phyloP scores from a whole-genome alignment of 2,113 vertebrate genomes.

The Prionailurus viverrinus region DNA sequence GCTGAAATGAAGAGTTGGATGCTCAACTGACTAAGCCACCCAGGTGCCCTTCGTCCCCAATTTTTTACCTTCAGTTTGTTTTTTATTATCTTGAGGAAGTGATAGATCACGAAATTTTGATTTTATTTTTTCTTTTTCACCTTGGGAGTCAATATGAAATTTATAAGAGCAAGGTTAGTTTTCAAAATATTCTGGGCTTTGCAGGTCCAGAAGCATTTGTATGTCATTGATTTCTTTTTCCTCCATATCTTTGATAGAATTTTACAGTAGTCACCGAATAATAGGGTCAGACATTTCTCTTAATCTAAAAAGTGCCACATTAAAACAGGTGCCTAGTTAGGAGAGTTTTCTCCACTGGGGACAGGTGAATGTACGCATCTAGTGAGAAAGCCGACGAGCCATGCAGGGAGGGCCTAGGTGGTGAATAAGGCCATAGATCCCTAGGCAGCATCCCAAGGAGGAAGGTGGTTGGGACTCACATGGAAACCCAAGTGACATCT shows the following conservation, averaged over 20 bases:
- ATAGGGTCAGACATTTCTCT: neutral
- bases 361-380: neutral
- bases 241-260: neutral
- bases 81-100: slow-evolving; percentile 66
- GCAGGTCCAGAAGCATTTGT: neutral
- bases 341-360: neutral
- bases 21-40: too few relatives aligned
- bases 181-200: slow-evolving; percentile 38
- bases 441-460: neutral
- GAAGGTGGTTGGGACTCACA: neutral
- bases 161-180: slow-evolving; percentile 46
- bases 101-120: neutral
- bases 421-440: neutral
- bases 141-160: slow-evolving; percentile 38
- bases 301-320: neutral
- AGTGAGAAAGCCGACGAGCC: neutral
- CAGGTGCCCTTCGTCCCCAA: too few relatives aligned
- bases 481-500: neutral
- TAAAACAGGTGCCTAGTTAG: neutral
- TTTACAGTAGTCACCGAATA: neutral
- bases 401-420: neutral
- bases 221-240: neutral
- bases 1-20: too few relatives aligned
- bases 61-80: slow-evolving; percentile 34
- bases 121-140: neutral